These are phyloP conservation scores for Fabriciana adippe DNA, from an alignment of 2,888 invertebrate genomes.

Conservation along the genomic window DNA sequence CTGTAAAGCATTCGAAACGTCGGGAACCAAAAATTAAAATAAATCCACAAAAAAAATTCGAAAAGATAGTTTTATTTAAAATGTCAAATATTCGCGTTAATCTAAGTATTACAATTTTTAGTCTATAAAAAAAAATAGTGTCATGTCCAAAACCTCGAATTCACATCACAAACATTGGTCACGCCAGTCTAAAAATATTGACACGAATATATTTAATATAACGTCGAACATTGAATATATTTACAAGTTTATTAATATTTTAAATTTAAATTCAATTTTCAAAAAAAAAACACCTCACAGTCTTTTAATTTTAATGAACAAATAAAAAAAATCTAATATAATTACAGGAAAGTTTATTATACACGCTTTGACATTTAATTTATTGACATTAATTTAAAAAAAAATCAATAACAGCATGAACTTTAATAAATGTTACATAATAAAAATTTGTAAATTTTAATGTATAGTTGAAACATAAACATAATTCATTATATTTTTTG, in stretches of 20 bases:
- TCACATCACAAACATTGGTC: constrained; percentile 18
- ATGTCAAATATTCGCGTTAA: no score
- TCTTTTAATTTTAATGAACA: background rate
- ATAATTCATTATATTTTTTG: no score
- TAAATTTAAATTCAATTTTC: constrained; percentile 10
- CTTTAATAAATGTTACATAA: no score
- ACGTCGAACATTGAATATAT: constrained; percentile 13
- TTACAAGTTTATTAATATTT: constrained; percentile 10
- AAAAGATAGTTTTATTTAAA: no score
- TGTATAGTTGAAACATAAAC: no score
- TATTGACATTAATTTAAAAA: background rate
- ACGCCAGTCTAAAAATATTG: constrained; percentile 29
- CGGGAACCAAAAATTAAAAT: no score
- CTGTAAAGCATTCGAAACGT: no score
- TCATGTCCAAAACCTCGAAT: constrained; percentile 12
- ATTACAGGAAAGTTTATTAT: background rate
- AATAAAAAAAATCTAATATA: background rate
- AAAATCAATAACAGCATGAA: no score
- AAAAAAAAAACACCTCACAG: background rate
- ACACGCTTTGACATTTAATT: background rate
- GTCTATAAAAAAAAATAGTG: background rate
- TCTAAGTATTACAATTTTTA: no score
- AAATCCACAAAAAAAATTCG: no score
- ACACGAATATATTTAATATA: constrained; percentile 26
- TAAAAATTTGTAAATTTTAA: no score